These are phyloP conservation scores for Bellardia bayeri DNA, from an alignment of 2,888 invertebrate species.

Conservation along the genomic window DNA sequence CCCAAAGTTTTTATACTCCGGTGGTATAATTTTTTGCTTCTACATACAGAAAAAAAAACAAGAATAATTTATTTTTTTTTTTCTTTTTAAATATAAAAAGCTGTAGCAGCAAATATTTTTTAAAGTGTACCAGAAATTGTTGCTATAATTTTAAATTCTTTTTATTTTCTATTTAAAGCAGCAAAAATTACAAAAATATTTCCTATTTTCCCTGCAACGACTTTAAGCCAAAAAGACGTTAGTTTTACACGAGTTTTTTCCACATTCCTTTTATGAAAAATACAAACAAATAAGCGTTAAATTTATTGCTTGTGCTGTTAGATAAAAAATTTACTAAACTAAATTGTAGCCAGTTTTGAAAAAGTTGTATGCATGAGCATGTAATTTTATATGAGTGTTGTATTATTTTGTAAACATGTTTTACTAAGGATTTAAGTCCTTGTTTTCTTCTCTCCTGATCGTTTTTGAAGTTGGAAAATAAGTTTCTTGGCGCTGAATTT, in stretches of 20 bases:
- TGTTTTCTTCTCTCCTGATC: background rate
- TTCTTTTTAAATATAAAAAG: slow-evolving; percentile 2
- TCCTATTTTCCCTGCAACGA: background rate
- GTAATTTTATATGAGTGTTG: slow-evolving; percentile 48
- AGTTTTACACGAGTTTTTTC: slow-evolving; percentile 57
- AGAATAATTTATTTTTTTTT: slow-evolving; percentile 22
- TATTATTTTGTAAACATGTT: slow-evolving; percentile 54
- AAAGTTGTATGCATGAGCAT: slow-evolving; percentile 22
- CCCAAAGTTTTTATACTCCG: slow-evolving; percentile 21
- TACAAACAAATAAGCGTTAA: slow-evolving; percentile 73
- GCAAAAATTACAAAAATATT: slow-evolving; percentile 16
- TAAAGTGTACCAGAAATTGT: slow-evolving; percentile 46
- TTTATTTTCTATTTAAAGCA: slow-evolving; percentile 26
- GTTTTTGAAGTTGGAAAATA: background rate
- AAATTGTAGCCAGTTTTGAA: slow-evolving; percentile 19
- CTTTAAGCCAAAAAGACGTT: slow-evolving; percentile 57
- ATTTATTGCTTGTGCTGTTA: slow-evolving; percentile 71
- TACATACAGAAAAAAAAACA: slow-evolving; percentile 17
- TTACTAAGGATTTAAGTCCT: slow-evolving; percentile 33
- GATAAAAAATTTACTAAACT: slow-evolving; percentile 30
- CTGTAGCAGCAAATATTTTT: slow-evolving; percentile 16
- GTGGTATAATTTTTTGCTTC: background rate
- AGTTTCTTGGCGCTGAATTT: background rate
- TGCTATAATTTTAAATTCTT: slow-evolving; percentile 47
- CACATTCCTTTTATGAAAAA: slow-evolving; percentile 14